phyloP scores from a whole-genome alignment of 2,797 vertebrate species.

The Sardinella longiceps region DNA sequence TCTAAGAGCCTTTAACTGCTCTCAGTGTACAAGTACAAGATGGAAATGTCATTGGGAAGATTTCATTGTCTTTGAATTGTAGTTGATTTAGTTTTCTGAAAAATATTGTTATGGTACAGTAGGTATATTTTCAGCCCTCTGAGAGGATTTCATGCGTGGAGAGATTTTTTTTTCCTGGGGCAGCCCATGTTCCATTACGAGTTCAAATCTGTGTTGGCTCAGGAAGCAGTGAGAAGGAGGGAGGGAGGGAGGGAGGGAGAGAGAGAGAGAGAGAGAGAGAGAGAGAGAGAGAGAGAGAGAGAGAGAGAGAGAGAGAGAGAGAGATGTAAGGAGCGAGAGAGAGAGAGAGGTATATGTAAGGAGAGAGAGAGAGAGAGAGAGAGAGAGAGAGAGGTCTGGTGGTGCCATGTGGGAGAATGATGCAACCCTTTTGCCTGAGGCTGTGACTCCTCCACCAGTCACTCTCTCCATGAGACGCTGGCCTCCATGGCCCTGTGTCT shows the following conservation, averaged over 20 bases:
- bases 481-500: not conserved
- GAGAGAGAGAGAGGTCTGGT: not conserved
- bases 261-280: not conserved
- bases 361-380: not conserved
- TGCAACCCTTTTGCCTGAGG: constrained; percentile 1
- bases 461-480: not conserved
- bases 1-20: not conserved
- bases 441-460: not conserved
- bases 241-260: not conserved
- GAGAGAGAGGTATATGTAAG: not conserved
- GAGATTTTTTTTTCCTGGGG: not conserved
- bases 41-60: not conserved
- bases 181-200: not conserved
- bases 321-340: not conserved
- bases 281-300: not conserved
- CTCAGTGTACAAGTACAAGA: not conserved
- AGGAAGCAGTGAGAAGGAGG: not conserved
- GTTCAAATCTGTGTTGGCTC: constrained; percentile 16
- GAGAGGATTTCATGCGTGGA: not conserved
- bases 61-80: not conserved
- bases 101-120: not conserved
- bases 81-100: too few species aligned
- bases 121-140: not conserved
- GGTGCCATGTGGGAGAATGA: constrained; percentile 2
- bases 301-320: not conserved